Evolutionary conservation across 2,797 vertebrate genomes (phyloP), one percentile per base, ranked within the genome.

Genomic region (Hipposideros larvatus): DNA sequence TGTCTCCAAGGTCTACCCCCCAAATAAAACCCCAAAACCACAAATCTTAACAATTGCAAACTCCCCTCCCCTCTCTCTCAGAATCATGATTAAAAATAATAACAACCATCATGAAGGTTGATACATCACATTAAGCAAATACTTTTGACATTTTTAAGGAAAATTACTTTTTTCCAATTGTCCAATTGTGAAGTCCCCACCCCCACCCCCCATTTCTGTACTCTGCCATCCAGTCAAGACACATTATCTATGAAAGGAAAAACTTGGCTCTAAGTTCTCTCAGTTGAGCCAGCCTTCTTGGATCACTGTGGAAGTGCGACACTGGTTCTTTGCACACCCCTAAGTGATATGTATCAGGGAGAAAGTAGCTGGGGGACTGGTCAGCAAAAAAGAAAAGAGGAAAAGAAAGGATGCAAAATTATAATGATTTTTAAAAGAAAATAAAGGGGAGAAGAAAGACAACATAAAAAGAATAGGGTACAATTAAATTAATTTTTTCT

Each of bases 301-400:
- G 98, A 80, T 98, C 98, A 41, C 97, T 74, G 86, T 48, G 97
- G 92, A 98, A 98, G 66, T 97, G 98, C 0, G 98, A 95, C 90
- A 98, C 96, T 7, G 98, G 96, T 74, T 99, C 98, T 99, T 98
- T 98, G 98, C 98, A 99, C 98, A 98, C 98, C 98, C 99, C 98
- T 96, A 98, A 99, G 98, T 98, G 98, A 97, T 97, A 98, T 96
- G 98, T 97, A 97, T 95, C 97, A 59, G 97, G 97, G 95, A 98
- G 93, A 98, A 98, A 98, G 97, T 98, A 98, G 98, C 98, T 96
- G 95, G 98, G 98, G 98, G 98, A 98, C 98, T 98, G 98, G 98
- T 97, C 96, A 98, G 98, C 98, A 97, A 97, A 98, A 96, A 97
- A 97, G 96, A 88, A 97, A 98, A 87, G 98, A 96, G 95, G 95